A percentile compares a stretch with the other conserved stretches of the same genome.
These are phyloP conservation scores for Folsomia manolachei DNA, from an alignment of 2,888 invertebrate species.

Conservation along the genomic window DNA sequence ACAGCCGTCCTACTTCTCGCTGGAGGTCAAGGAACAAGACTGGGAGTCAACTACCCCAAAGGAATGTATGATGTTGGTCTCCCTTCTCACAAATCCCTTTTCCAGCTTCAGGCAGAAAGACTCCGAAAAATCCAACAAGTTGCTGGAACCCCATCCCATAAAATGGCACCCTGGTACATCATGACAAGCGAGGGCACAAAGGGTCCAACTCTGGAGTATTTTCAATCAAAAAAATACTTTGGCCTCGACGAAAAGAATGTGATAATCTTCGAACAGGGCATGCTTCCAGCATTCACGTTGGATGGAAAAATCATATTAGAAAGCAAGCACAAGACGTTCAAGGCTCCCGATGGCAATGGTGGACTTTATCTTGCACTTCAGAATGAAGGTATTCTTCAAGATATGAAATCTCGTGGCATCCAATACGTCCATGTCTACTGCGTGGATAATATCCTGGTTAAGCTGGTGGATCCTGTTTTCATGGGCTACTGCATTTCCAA, in stretches of 20 bases:
- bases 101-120: conserved; percentile 93
- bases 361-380: conserved; percentile 78
- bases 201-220: conserved; percentile 74
- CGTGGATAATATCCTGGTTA: conserved; percentile 95
- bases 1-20: conserved; percentile 90
- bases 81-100: conserved; percentile 83
- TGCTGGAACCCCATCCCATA: conserved; percentile 66
- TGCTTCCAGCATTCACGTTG: conserved; percentile 88
- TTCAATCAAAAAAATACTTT: conserved; percentile 76
- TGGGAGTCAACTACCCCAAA: conserved; percentile 92
- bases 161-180: conserved; percentile 69
- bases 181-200: conserved; percentile 97
- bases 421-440: conserved; percentile 92
- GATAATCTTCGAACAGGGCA: conserved; percentile 84
- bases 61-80: conserved; percentile 93
- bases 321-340: conserved; percentile 69
- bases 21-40: conserved; percentile 94
- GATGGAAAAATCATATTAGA: conserved; percentile 91
- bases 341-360: conserved; percentile 87
- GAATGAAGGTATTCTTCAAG: conserved; percentile 69
- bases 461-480: conserved; percentile 95
- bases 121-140: conserved; percentile 73
- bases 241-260: conserved; percentile 79
- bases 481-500: conserved; percentile 88
- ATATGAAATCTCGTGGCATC: conserved; percentile 75